Evolutionary conservation across 2,888 invertebrate genomes (phyloP).

Genomic region (Yponomeuta cagnagella): DNA sequence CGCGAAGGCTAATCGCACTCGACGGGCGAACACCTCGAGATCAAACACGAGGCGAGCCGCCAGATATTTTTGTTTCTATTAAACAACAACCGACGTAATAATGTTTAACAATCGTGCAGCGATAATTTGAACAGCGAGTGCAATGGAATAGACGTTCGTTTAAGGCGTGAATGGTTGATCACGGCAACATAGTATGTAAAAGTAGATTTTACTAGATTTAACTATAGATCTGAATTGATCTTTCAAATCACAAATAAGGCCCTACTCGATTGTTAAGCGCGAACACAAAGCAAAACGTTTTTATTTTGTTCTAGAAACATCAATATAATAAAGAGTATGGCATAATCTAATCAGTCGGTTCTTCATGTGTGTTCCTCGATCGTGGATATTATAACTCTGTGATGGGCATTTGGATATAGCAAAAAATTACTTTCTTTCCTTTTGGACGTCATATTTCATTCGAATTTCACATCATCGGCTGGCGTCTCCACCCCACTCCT

Average conservation of each 20-base stretch:
- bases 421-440: no score
- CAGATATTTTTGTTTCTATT: conserved; percentile 77
- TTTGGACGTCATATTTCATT: conserved; percentile 3
- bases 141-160: conserved; percentile 32
- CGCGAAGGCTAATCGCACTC: conserved; percentile 74
- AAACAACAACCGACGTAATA: conserved; percentile 77
- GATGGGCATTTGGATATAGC: no score
- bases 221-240: no score
- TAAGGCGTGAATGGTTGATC: no score
- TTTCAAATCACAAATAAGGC: no score
- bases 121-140: conserved; percentile 61
- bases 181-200: no score
- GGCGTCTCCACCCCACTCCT: conserved; percentile 33
- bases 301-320: not conserved
- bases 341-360: no score
- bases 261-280: not conserved
- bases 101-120: conserved; percentile 77
- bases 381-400: no score
- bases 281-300: not conserved
- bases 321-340: no score
- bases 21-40: conserved; percentile 75
- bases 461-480: conserved; percentile 5
- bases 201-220: no score
- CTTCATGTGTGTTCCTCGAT: no score
- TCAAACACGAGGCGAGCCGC: conserved; percentile 76